Percentiles rank a stretch among this genome's conserved stretches.
Evolutionary conservation across 2,797 vertebrate species (phyloP).

Genomic region (Acrossocheilus wenchowensis): DNA sequence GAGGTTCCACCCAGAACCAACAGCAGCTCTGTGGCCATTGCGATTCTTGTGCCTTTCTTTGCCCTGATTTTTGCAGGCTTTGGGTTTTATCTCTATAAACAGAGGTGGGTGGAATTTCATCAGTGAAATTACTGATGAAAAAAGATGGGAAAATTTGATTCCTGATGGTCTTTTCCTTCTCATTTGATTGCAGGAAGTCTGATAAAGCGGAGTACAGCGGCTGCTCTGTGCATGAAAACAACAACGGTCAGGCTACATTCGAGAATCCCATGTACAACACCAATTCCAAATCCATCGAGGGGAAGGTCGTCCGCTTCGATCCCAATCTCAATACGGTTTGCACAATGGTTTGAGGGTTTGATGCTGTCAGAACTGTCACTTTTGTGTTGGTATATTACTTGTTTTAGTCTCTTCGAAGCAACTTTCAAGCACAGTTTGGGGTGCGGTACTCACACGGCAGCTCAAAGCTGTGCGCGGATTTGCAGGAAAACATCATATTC

Average conservation of each 20-base stretch:
- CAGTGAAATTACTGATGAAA: neutral
- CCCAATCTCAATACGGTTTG: slow-evolving; percentile 99
- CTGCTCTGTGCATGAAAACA: slow-evolving; percentile 98
- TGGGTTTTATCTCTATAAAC: slow-evolving; percentile 98
- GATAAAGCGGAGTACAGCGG: slow-evolving; percentile 96
- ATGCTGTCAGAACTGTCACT: neutral
- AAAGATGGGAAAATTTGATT: neutral
- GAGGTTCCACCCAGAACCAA: slow-evolving; percentile 89
- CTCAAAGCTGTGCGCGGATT: slow-evolving; percentile 42
- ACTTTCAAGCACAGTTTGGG: slow-evolving; percentile 57
- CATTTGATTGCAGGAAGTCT: slow-evolving; percentile 54
- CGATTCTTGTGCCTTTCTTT: slow-evolving; percentile 99
- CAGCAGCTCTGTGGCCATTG: slow-evolving; percentile 96
- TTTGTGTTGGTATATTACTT: neutral
- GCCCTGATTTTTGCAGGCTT: slow-evolving; percentile 98
- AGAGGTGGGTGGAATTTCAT: slow-evolving; percentile 80
- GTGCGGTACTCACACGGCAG: slow-evolving; percentile 39
- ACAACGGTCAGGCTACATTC: slow-evolving; percentile 98
- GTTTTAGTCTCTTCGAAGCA: neutral
- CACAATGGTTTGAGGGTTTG: slow-evolving; percentile 88
- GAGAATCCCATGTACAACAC: slow-evolving; percentile 99
- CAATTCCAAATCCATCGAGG: slow-evolving; percentile 93
- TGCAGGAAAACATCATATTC: slow-evolving; percentile 9
- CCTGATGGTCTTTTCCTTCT: neutral
- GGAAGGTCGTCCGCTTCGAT: slow-evolving; percentile 96